These are phyloP conservation scores for Sus cebifrons DNA, from an alignment of 2,797 vertebrate species.

Conservation along the genomic window DNA sequence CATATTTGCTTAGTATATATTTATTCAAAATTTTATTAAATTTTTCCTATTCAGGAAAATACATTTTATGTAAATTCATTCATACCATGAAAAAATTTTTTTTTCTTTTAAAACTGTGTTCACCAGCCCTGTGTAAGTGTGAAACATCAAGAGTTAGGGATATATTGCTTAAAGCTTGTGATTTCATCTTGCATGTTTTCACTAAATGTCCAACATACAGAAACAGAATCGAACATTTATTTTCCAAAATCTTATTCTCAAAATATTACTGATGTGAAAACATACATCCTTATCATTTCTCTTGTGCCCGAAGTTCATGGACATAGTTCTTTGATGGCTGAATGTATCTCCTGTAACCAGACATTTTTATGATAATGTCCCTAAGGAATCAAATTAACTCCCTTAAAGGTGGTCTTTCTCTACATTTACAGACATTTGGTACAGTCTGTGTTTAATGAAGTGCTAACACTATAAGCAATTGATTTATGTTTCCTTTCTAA, in stretches of 20 bases:
- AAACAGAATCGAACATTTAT: not conserved
- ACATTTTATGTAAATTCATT: not conserved
- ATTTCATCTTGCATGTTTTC: constrained; percentile 1
- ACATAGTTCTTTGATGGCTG: not conserved
- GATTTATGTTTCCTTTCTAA: not conserved
- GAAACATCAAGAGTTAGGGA: not conserved
- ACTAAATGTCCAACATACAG: not conserved
- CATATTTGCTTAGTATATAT: not conserved
- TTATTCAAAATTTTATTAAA: not conserved
- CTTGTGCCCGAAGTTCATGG: not conserved
- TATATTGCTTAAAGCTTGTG: not conserved
- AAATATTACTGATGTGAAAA: not conserved
- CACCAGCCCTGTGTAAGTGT: not conserved
- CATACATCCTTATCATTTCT: not conserved
- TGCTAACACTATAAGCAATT: not conserved
- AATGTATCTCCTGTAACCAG: not conserved
- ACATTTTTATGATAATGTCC: not conserved
- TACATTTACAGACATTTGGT: not conserved
- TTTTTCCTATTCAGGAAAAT: not conserved
- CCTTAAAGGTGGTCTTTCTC: not conserved
- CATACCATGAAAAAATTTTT: not conserved
- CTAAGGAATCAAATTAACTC: not conserved
- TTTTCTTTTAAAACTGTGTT: not conserved
- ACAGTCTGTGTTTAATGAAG: not conserved
- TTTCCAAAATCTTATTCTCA: not conserved